Evolutionary conservation across 1,140 invertebrate genomes (phyloP), one percentile per base, ranked within the genome.

Genomic region (Drosophila jambulina): DNA sequence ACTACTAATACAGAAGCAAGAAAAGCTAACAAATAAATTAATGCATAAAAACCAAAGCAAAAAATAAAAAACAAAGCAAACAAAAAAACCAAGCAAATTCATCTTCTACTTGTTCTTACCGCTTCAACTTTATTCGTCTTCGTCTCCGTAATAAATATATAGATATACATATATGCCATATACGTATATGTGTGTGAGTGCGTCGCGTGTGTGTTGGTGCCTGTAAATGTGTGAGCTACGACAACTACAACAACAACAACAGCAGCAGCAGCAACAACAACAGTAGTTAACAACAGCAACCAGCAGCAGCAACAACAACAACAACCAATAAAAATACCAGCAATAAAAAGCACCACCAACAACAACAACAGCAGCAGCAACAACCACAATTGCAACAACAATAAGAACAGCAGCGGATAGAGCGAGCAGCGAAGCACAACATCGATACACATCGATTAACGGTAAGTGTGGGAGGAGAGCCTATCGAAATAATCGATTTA

Each of bases 381-480:
- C 21, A 25, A 42, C 40, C 17, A 62, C 62, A 62, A 65, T 63
- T 43, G 48, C 48, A 77, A 51, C 49, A 54, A 56, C 51, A 81
- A 75, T 42, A 79, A 76, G 19, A 78, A 54, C 51, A 85, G 51
- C 79, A 80, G 57, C 58, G 62, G 60, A 60, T 60, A 63, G 42
- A 71, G 63, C 63, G 61, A 70, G 58, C 75, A 77, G 75, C 56
- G 56, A 80, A 43, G 68, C 82, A 65, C 82, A 86, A 72, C 61
- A 91, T 87, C 87, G 82, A 91, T 91, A 75, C 77, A 80, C 74
- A 91, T 91, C 87, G 87, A 91, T 91, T 91, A 83, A 91, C 80
- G 83, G 87, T 86, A 58, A 77, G 82, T 81, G 19, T 21, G 23
- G 45, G 15, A 9, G 7, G 6, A 19, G 4, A 21, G 9, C n/a